Conservation (phyloP, 2,888 invertebrate species). For the Ypsolopha sequella region DNA sequence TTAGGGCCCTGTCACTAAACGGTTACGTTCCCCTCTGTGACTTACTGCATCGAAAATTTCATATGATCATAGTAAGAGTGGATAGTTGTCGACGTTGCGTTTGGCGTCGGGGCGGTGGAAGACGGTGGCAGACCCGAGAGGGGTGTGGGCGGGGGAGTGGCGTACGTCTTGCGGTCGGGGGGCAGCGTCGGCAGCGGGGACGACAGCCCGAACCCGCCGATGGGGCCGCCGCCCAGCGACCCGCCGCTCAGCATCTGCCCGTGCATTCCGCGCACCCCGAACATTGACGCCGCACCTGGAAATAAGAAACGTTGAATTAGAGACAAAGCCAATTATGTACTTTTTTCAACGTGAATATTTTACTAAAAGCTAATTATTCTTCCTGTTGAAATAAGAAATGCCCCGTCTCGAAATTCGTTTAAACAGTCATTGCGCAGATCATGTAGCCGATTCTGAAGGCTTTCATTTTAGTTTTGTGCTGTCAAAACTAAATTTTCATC, state of each 20-base stretch:
- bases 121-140: conserved; percentile 63
- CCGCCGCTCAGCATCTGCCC: conserved; percentile 51
- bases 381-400: no score
- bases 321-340: neutral
- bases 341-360: no score
- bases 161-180: conserved; percentile 71
- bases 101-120: conserved; percentile 33
- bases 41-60: conserved; percentile 14
- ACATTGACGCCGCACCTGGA: conserved; percentile 48
- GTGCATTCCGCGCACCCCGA: conserved; percentile 54
- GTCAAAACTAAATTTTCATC: no score
- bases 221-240: conserved; percentile 35
- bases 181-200: conserved; percentile 56
- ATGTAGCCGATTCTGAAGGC: no score
- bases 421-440: no score
- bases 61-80: conserved; percentile 42
- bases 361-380: no score
- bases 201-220: conserved; percentile 43
- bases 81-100: conserved; percentile 45
- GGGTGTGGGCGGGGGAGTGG: conserved; percentile 66
- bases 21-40: no score
- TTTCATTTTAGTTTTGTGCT: no score
- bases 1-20: no score
- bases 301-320: neutral
- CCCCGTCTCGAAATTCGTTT: no score